Base-by-base conservation (phyloP, 1,140 invertebrate genomes). In the Magallana angulata region DNA sequence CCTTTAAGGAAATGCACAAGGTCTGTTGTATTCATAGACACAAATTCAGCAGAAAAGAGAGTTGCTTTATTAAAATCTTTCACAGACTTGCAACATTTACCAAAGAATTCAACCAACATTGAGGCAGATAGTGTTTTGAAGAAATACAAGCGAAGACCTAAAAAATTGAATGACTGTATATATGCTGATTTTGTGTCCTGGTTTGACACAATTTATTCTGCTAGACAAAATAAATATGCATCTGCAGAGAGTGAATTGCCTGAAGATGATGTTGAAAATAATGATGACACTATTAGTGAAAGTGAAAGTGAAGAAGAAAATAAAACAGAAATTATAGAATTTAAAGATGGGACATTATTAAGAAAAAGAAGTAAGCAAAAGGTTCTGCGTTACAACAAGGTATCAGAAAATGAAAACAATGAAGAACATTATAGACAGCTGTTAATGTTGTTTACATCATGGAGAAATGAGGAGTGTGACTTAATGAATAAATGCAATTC, bases 271-370 rank as follows among this genome's bases (percentile, higher is more conserved):
- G 71, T n/a, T 12, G 85, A 86, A 60, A 14, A 82, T 16, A 58
- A 57, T 8, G 48, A 14, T 4, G 18, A 57, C 12, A 57, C 57
- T 60, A 24, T 48, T 57, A 11, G 14, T 82, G 71, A 82, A 60
- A 18, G 82, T 24, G 57, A 36, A 60, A n/a, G n/a, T n/a, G n/a
- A n/a, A n/a, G n/a, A n/a, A 36, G 12, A 81, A 71, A 56, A 7
- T 8, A n/a, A 57, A 9, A 1, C 7, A 24, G 12, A 24, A 11
- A 36, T 18, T 11, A 48, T 85, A 68, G 60, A 71, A 71, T 85
- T 86, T 9, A 86, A 56, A 57, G 85, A 86, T 86, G 85, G 85
- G n/a, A 86, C 57, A 48, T 18, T 86, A 8, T 24, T 86, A 11
- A 59, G 36, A 18, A 86, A 86, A 60, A 7, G 85, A 36, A 81